Percentiles rank a stretch among this genome's conserved stretches.
Conservation (phyloP, 2,113 vertebrate species). For the Seriola quinqueradiata region DNA sequence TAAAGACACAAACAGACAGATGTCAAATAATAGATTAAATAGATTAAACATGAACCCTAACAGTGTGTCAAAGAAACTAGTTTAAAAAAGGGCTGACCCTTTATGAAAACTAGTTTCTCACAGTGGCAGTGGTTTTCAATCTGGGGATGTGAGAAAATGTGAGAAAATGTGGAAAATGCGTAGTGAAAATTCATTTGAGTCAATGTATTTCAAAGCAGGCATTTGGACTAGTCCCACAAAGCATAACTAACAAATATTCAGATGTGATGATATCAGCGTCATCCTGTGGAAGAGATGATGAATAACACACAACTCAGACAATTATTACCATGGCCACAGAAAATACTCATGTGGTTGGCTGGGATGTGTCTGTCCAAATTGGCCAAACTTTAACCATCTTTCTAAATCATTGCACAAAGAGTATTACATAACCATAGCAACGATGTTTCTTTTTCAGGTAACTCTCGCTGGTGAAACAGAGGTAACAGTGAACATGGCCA, state of each 20-base stretch:
- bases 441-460: background rate
- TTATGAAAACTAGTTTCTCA: background rate
- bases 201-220: no score
- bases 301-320: background rate
- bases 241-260: background rate
- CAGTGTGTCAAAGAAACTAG: background rate
- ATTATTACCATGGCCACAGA: background rate
- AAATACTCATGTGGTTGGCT: background rate
- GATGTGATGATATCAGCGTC: slow-evolving; percentile 9
- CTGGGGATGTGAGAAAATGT: background rate
- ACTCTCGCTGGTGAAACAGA: background rate
- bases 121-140: background rate
- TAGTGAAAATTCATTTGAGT: no score
- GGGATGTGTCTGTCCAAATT: background rate
- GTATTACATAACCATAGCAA: background rate
- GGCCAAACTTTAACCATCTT: background rate
- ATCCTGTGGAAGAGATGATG: slow-evolving; percentile 26
- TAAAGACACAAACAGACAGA: slow-evolving; percentile 1
- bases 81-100: no score
- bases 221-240: no score
- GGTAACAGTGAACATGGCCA: background rate
- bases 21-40: slow-evolving; percentile 6
- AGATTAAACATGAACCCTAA: background rate
- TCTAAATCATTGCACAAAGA: background rate
- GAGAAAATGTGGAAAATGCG: no score